These are phyloP conservation scores for Holacanthella duospinosa DNA, from an alignment of 2,888 invertebrate genomes.

Conservation along the genomic window DNA sequence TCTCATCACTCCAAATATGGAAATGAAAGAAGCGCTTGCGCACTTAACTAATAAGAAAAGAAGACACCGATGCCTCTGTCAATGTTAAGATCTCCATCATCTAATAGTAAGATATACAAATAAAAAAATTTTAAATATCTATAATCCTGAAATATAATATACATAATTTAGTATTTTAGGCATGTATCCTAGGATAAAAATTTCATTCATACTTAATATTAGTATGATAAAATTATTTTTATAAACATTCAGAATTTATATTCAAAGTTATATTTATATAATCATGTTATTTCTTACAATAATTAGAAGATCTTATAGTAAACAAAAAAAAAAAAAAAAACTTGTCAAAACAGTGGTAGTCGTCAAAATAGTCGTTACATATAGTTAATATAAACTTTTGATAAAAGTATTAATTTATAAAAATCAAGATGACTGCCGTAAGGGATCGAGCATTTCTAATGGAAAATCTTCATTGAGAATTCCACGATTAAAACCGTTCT, in stretches of 20 bases:
- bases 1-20: background rate
- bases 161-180: too few species aligned
- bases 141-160: too few species aligned
- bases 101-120: background rate
- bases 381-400: background rate
- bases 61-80: too few species aligned
- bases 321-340: too few species aligned
- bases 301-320: too few species aligned
- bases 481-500: constrained; percentile 49
- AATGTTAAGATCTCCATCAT: background rate
- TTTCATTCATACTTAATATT: too few species aligned
- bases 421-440: constrained; percentile 46
- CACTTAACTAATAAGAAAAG: background rate
- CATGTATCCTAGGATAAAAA: too few species aligned
- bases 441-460: constrained; percentile 83
- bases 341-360: too few species aligned
- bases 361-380: too few species aligned
- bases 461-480: constrained; percentile 88
- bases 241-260: background rate
- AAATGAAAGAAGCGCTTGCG: background rate
- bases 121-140: too few species aligned
- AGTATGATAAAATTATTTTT: background rate
- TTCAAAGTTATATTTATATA: too few species aligned
- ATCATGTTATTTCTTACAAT: too few species aligned
- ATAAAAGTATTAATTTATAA: background rate